Percentiles rank a stretch among this genome's conserved stretches.
Conservation (phyloP, 2,888 invertebrate genomes). For the Chrysolina americana region DNA sequence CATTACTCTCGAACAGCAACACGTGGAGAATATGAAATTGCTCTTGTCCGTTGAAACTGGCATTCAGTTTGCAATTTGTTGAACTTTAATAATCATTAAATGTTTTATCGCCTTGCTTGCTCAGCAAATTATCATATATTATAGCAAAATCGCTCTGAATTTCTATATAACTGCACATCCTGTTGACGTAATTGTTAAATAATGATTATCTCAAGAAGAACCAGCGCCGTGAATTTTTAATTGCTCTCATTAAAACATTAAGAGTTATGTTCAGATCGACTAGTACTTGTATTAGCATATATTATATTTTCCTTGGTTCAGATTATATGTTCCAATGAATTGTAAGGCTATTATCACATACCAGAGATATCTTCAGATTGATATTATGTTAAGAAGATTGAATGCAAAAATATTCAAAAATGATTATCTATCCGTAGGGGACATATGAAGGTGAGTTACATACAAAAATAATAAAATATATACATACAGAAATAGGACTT, state of each 20-base stretch:
- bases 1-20: neutral
- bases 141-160: constrained; percentile 19
- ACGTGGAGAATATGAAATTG: constrained; percentile 15
- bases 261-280: constrained; percentile 5
- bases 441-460: neutral
- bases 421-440: neutral
- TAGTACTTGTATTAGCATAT: constrained; percentile 6
- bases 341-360: neutral
- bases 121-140: constrained; percentile 17
- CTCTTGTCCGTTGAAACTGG: constrained; percentile 1
- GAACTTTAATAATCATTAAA: constrained; percentile 17
- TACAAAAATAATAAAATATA: neutral
- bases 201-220: constrained; percentile 11
- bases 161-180: constrained; percentile 17
- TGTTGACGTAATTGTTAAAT: constrained; percentile 20
- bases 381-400: neutral
- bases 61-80: constrained; percentile 13
- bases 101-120: constrained; percentile 10
- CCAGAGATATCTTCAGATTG: neutral
- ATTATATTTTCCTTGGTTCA: constrained; percentile 2
- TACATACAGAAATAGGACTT: too few relatives aligned
- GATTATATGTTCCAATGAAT: constrained; percentile 1
- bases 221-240: neutral
- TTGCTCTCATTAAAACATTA: constrained; percentile 8
- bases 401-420: neutral